Conservation (phyloP, 2,797 vertebrate species). For the Mus minutoides region DNA sequence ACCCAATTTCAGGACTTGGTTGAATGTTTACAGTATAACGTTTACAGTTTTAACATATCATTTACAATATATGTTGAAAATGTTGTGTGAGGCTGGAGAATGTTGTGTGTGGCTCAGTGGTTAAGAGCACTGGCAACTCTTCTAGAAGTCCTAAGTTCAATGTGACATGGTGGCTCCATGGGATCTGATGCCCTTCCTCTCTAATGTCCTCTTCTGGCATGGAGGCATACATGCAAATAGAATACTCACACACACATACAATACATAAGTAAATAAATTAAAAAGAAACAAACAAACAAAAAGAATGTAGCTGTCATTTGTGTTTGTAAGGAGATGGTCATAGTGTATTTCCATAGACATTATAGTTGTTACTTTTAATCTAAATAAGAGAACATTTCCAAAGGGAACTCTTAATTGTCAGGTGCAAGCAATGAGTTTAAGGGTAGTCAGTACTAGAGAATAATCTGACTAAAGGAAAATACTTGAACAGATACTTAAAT, state of each 20-base stretch:
- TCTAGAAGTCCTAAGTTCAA: not conserved
- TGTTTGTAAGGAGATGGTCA: not conserved
- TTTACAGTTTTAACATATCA: not conserved
- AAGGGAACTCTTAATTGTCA: not conserved
- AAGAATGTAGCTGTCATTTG: not conserved
- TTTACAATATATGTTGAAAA: not conserved
- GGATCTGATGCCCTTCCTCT: not conserved
- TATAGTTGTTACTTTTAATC: not conserved
- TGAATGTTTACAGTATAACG: not conserved
- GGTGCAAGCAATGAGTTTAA: not conserved
- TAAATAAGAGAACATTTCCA: slow-evolving; percentile 11
- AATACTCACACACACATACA: not conserved
- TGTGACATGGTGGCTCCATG: not conserved
- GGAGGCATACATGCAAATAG: not conserved
- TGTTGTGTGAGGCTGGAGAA: not conserved
- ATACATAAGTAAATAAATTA: not conserved
- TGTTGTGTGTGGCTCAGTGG: not conserved
- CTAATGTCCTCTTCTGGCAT: not conserved
- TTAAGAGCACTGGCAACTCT: not conserved
- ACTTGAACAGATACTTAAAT: not conserved
- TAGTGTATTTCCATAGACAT: not conserved
- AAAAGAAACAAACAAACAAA: not conserved
- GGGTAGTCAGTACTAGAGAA: not conserved
- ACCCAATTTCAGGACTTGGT: not conserved
- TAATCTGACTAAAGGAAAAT: not conserved